Percentiles rank a stretch among this genome's conserved stretches.
phyloP scores from a whole-genome alignment of 2,113 vertebrate species.

The Ameiurus melas region DNA sequence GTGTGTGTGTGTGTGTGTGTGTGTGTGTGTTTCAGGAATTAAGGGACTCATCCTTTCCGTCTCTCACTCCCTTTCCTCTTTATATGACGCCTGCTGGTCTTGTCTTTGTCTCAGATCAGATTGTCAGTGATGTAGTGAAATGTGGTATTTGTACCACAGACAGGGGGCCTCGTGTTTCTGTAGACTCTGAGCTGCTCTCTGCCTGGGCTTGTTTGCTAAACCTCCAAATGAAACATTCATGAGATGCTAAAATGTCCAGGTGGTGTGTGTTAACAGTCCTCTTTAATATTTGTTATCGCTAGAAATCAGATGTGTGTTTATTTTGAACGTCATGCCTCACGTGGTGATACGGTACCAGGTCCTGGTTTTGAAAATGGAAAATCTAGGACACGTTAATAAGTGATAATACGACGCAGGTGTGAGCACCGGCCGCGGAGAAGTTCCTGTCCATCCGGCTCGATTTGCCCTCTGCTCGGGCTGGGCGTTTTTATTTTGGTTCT shows the following conservation, averaged over 20 bases:
- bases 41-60: neutral
- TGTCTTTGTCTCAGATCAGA: conserved; percentile 33
- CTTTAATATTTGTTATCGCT: neutral
- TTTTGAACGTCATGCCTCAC: neutral
- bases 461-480: neutral
- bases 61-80: neutral
- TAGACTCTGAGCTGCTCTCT: neutral
- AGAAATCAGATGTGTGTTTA: neutral
- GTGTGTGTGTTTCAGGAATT: neutral
- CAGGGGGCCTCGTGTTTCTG: conserved; percentile 52
- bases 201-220: neutral
- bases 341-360: neutral
- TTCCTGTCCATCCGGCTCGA: neutral
- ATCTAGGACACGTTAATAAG: neutral
- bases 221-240: conserved; percentile 40
- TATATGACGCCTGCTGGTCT: neutral
- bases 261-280: conserved; percentile 4
- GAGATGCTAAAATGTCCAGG: conserved; percentile 39
- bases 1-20: too few relatives aligned
- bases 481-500: neutral
- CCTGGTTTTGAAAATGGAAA: neutral
- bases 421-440: neutral
- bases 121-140: conserved; percentile 33
- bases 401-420: neutral
- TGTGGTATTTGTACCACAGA: conserved; percentile 52